Base-by-base conservation (phyloP, 2,888 invertebrate species). In the Spodoptera littoralis region DNA sequence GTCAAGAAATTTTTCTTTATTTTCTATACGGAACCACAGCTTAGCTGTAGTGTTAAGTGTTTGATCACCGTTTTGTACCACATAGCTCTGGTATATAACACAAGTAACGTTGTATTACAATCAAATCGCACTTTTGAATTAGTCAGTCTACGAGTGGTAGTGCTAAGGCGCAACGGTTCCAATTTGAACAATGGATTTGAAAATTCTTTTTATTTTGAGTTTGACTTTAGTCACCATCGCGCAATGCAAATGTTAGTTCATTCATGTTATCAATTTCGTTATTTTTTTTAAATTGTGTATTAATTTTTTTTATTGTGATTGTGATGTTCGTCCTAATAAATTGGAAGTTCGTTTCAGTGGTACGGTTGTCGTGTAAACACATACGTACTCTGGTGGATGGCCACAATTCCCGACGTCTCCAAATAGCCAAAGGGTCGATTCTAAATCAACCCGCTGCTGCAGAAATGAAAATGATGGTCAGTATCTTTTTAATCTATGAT, bases 391-490 rank as follows among this genome's bases (percentile, higher is more conserved):
- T 88, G 30, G 84, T 88, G 0, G 73, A 88, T 60, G 85, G 85
- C 0, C 89, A 89, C 68, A 89, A 89, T 56, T 27, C 43, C 13
- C 77, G 82, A 30, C 81, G 89, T 3, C 69, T 79, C 1, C 71
- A 67, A n/a, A 47, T 84, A 11, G 84, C 83, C 3, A 63, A 72
- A 60, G 88, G 87, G 3, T 57, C 75, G 45, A 65, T 89, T 0
- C 12, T 69, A 1, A 81, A 82, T 1, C 88, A 89, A 44, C 87
- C 87, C 1, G 73, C 82, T 12, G 84, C 88, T 9, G 49, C 82
- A 0, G 65, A 81, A 56, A 89, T 89, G 87, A 86, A 80, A n/a
- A 78, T 54, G 53, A 75, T 89, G 75, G 88, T 88, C 63, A 57
- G 70, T 61, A 44, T 42, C 8, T 36, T 36, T 27, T 27, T 27